Conservation (phyloP, 2,888 invertebrate genomes). For the Beris morrisii region DNA sequence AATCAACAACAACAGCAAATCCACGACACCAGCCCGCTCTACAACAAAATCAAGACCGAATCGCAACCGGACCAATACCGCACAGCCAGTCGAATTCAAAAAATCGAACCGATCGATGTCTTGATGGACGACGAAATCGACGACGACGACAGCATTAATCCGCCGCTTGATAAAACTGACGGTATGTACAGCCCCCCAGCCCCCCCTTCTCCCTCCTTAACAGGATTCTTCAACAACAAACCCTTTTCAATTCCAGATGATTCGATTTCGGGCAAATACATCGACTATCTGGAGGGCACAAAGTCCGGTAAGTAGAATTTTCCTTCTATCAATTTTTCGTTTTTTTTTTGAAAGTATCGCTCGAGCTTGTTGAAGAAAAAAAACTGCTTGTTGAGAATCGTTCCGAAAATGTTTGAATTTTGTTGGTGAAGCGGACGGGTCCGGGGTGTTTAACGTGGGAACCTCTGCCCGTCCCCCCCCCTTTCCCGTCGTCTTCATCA, state of each 20-base stretch:
- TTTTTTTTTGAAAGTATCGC: too few species aligned
- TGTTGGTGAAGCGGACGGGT: too few species aligned
- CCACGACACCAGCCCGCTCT: neutral
- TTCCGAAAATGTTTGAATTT: too few species aligned
- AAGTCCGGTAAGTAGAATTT: slow-evolving; percentile 26
- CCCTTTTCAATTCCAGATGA: slow-evolving; percentile 30
- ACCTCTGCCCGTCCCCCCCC: too few species aligned
- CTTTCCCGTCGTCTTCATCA: too few species aligned
- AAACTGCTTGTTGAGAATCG: too few species aligned
- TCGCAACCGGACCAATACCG: neutral
- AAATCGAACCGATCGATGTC: slow-evolving; percentile 27
- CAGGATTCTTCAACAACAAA: neutral
- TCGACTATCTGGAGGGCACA: slow-evolving; percentile 23
- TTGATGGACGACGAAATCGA: slow-evolving; percentile 19
- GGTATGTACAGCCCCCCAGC: slow-evolving; percentile 9
- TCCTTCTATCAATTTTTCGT: neutral
- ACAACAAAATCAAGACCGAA: slow-evolving; percentile 3
- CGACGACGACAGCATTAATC: slow-evolving; percentile 5
- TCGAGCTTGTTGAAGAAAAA: too few species aligned
- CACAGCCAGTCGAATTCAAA: slow-evolving; percentile 1
- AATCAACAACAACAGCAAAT: too few species aligned
- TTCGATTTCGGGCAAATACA: slow-evolving; percentile 1
- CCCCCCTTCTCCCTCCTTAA: too few species aligned
- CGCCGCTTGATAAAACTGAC: neutral
- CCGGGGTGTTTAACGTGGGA: too few species aligned